These are phyloP conservation scores for Mobula birostris DNA, from an alignment of 2,113 vertebrate genomes.

Conservation along the genomic window DNA sequence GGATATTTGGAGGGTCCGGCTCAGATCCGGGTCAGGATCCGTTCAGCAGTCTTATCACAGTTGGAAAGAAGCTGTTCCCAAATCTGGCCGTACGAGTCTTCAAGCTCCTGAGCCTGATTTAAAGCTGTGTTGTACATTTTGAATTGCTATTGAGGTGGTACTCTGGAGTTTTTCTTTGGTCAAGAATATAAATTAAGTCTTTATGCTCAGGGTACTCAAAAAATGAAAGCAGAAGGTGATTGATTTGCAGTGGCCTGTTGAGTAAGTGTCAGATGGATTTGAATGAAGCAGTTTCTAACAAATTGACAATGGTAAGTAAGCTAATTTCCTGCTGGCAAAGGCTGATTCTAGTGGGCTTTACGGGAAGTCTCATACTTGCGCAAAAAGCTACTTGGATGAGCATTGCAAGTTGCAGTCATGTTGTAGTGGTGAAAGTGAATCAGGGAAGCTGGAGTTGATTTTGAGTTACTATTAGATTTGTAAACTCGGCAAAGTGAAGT, in stretches of 20 bases:
- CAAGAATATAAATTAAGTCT: not conserved
- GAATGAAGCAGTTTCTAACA: not conserved
- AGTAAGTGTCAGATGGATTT: not conserved
- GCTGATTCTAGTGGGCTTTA: not conserved
- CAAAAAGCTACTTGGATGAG: not conserved
- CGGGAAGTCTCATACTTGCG: not conserved
- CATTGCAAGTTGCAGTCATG: not conserved
- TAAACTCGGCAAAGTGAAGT: not conserved
- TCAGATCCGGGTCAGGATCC: too few species aligned
- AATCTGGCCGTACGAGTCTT: too few species aligned
- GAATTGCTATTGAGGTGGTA: not conserved
- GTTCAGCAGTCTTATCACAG: too few species aligned
- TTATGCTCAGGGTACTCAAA: not conserved
- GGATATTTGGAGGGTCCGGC: too few species aligned
- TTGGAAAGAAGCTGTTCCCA: too few species aligned
- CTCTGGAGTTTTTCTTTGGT: not conserved
- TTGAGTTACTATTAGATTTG: not conserved
- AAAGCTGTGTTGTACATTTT: not conserved
- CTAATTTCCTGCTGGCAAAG: not conserved
- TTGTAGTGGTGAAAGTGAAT: not conserved
- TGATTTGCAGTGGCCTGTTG: not conserved
- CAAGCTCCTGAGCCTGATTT: not conserved
- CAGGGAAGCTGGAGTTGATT: not conserved
- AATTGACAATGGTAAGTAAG: not conserved
- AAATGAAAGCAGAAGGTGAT: not conserved